These are phyloP conservation scores for Girardia tigrina DNA, from an alignment of 2,888 invertebrate species.

Conservation along the genomic window DNA sequence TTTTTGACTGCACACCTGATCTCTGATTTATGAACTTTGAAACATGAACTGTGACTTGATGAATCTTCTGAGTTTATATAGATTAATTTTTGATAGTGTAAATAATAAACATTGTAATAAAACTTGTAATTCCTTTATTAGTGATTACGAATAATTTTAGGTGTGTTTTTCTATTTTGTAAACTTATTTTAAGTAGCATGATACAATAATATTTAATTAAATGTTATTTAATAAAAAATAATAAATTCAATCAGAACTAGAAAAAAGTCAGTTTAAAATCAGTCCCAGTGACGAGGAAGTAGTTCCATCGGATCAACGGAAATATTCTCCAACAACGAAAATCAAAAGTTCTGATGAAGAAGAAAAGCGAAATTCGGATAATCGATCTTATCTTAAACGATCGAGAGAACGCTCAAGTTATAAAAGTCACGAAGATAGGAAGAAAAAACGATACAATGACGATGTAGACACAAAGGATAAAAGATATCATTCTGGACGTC, in stretches of 20 bases:
- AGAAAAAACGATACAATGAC: not conserved
- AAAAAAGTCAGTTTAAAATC: conserved; percentile 3
- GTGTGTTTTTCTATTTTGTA: too few species aligned
- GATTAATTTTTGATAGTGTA: too few species aligned
- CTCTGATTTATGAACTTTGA: too few species aligned
- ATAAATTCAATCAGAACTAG: not conserved
- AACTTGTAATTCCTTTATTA: too few species aligned
- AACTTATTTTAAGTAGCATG: too few species aligned
- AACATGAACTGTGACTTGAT: too few species aligned
- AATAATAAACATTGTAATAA: too few species aligned
- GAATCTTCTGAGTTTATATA: too few species aligned
- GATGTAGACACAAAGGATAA: not conserved
- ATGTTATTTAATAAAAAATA: not conserved
- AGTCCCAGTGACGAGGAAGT: not conserved
- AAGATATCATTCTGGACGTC: not conserved
- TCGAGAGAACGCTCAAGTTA: not conserved
- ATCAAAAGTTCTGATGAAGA: not conserved
- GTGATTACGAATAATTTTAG: too few species aligned
- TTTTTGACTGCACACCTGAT: too few species aligned
- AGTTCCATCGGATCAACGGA: not conserved
- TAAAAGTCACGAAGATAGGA: not conserved
- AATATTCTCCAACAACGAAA: not conserved
- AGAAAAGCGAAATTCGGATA: not conserved
- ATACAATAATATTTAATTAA: not conserved
- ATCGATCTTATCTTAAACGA: not conserved